Conservation (phyloP, 2,888 invertebrate species). For the Morpho deidamia region DNA sequence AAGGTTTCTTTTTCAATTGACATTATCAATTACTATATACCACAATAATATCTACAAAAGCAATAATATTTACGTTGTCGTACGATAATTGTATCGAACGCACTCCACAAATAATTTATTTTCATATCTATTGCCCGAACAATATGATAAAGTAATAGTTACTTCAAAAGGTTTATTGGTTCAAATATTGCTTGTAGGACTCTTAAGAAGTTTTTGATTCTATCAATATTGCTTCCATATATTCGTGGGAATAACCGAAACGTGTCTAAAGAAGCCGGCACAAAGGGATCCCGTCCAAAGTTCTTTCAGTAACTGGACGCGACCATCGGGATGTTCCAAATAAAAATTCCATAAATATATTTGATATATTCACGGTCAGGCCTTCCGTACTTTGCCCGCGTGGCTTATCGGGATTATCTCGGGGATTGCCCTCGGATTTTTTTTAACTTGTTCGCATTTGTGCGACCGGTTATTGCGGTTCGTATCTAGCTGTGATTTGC, state of each 20-base stretch:
- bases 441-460: constrained; percentile 63
- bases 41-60: too few relatives aligned
- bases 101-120: background rate
- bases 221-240: constrained; percentile 11
- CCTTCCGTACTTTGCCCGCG: constrained; percentile 65
- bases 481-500: constrained; percentile 51
- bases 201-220: constrained; percentile 13
- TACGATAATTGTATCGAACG: too few relatives aligned
- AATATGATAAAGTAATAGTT: background rate
- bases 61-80: too few relatives aligned
- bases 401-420: constrained; percentile 74
- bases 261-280: constrained; percentile 7
- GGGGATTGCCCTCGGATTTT: constrained; percentile 56
- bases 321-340: constrained; percentile 41
- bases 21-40: too few relatives aligned
- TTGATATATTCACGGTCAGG: constrained; percentile 75
- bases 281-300: constrained; percentile 11
- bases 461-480: constrained; percentile 63
- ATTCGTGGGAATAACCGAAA: constrained; percentile 10
- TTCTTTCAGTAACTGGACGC: background rate
- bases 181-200: constrained; percentile 3
- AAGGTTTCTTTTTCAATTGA: too few relatives aligned
- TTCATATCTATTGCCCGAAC: background rate
- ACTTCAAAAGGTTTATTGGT: constrained; percentile 6
- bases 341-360: constrained; percentile 68